These are phyloP conservation scores for Pardosa pseudoannulata DNA, from an alignment of 2,888 invertebrate species.

Conservation along the genomic window DNA sequence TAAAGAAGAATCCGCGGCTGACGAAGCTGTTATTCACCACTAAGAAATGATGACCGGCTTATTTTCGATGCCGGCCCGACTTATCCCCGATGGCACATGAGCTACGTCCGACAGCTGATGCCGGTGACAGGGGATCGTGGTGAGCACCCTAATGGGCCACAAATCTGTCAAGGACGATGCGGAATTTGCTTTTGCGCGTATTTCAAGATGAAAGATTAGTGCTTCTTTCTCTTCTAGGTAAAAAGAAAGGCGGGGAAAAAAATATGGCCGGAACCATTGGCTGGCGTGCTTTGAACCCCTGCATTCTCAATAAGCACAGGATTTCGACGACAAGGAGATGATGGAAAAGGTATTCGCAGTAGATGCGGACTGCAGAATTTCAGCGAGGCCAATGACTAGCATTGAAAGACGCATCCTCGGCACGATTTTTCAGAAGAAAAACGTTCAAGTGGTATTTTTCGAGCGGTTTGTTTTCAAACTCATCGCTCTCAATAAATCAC, in stretches of 20 bases:
- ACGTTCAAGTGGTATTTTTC: too few relatives aligned
- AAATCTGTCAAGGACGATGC: conserved; percentile 64
- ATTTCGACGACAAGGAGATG: not conserved
- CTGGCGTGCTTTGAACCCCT: not conserved
- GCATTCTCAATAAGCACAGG: not conserved
- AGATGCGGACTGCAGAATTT: too few relatives aligned
- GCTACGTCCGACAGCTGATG: conserved; percentile 71
- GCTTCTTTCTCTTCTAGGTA: not conserved
- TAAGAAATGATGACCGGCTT: not conserved
- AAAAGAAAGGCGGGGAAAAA: not conserved
- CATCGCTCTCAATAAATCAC: too few relatives aligned
- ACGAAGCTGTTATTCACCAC: not conserved
- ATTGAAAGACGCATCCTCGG: too few relatives aligned
- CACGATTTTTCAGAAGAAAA: too few relatives aligned
- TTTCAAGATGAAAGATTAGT: conserved; percentile 2
- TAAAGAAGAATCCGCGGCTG: too few relatives aligned
- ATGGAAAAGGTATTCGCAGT: too few relatives aligned
- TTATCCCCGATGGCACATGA: conserved; percentile 23
- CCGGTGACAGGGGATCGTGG: conserved; percentile 65
- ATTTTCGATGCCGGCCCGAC: not conserved
- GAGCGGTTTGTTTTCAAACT: too few relatives aligned
- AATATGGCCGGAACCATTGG: not conserved
- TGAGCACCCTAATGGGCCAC: conserved; percentile 65
- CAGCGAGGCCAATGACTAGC: too few relatives aligned
- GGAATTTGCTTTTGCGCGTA: not conserved